phyloP scores from a whole-genome alignment of 1,140 invertebrate genomes.

The Bemisia tabaci region DNA sequence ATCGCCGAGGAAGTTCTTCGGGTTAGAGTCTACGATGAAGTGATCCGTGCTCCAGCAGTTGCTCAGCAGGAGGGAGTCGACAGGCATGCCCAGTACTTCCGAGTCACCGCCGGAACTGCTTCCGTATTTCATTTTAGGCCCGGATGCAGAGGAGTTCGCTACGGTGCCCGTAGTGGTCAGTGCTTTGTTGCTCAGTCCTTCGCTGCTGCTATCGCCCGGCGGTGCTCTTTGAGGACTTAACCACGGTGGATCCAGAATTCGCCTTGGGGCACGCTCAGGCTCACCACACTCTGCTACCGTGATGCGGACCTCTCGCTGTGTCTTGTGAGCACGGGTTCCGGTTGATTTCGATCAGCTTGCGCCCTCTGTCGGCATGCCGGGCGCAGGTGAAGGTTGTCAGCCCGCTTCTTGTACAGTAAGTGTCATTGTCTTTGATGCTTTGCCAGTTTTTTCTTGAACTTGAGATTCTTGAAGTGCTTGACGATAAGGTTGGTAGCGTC shows the following conservation, averaged over 20 bases:
- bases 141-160: background rate
- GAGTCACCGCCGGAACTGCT: slow-evolving; percentile 17
- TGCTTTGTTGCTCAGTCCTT: background rate
- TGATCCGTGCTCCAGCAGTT: slow-evolving; percentile 13
- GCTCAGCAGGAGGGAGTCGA: slow-evolving; percentile 17
- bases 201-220: slow-evolving; percentile 12
- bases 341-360: background rate
- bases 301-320: no score
- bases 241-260: slow-evolving; percentile 19
- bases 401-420: background rate
- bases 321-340: background rate
- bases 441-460: background rate
- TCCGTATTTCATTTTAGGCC: slow-evolving; percentile 16
- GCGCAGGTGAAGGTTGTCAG: background rate
- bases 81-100: slow-evolving; percentile 18
- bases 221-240: slow-evolving; percentile 18
- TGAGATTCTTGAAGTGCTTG: background rate
- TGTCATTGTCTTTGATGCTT: background rate
- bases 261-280: background rate
- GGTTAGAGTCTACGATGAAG: slow-evolving; percentile 10
- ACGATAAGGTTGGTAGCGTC: background rate
- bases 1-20: slow-evolving; percentile 5
- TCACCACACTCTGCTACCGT: no score
- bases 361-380: background rate
- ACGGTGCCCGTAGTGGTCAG: background rate